Base-by-base conservation (phyloP, 2,113 vertebrate species). In the Clarias gariepinus region DNA sequence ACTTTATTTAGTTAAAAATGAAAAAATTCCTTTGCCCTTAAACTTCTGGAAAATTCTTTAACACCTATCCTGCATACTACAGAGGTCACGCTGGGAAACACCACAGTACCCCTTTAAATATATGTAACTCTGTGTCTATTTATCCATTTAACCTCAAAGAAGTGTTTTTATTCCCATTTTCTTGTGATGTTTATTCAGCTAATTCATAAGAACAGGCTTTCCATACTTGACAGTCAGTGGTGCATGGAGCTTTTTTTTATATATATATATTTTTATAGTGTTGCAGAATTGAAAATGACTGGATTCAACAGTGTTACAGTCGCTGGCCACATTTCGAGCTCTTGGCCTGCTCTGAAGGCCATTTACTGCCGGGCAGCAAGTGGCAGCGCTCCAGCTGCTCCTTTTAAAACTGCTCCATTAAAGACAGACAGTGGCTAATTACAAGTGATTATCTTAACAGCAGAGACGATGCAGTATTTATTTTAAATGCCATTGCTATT, bases 401-500 rank as follows among this genome's bases (percentile, higher is more conserved):
- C 30, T 78, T 69, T 69, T 66, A 83, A 81, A 86, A 79, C 71
- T 60, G 23, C 79, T 84, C 66, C 58, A 74, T 89, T 88, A 84
- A 77, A 41, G 41, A 85, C 83, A 82, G 78, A 73, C 88, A 80
- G 28, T 79, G 81, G 85, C 64, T 86, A 77, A 84, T 78, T 81
- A 87, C 79, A 10, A 90, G 58, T 41, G 21, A 87, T 83, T 76
- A 85, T 84, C 74, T 76, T 4, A 71, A 84, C 85, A 87, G 80
- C 66, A 57, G 21, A 69, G 83, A 83, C 61, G 21, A 58, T 58
- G n/a, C 36, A 73, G 86, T 61, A 88, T 77, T 76, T 84, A 81
- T 68, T 47, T 87, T 78, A 83, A 68, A 73, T 52, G 57, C 74
- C 77, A 74, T 63, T 89, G 87, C 84, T 88, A 86, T 91, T 88